phyloP scores from a whole-genome alignment of 2,888 invertebrate genomes.

The Aphrophora alni region DNA sequence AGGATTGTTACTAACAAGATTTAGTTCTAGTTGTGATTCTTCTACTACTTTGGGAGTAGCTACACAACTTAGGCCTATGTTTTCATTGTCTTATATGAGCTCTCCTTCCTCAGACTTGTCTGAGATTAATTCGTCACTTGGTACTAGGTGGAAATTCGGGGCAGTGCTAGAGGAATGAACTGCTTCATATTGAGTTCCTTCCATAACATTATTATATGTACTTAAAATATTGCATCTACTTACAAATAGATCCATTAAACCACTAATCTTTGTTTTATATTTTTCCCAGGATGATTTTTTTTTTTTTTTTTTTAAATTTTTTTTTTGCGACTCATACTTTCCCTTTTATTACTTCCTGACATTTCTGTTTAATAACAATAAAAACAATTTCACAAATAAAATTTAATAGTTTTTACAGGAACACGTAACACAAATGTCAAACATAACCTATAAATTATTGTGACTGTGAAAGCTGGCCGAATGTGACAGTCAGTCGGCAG shows the following conservation, averaged over 20 bases:
- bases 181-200: neutral
- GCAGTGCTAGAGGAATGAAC: neutral
- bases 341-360: neutral
- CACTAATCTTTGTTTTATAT: neutral
- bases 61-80: neutral
- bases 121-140: too few species aligned
- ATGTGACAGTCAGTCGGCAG: too few species aligned
- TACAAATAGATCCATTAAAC: neutral
- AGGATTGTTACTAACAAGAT: neutral
- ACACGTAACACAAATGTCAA: too few species aligned
- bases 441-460: too few species aligned
- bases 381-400: too few species aligned
- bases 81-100: neutral
- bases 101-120: neutral
- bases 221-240: conserved; percentile 10
- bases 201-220: neutral
- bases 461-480: too few species aligned
- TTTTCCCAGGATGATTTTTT: neutral
- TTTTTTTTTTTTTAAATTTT: neutral
- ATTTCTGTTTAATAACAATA: too few species aligned
- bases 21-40: neutral
- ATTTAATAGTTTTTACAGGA: too few species aligned
- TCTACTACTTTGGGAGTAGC: neutral
- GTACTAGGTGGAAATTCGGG: neutral
- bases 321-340: neutral